Evolutionary conservation across 2,888 invertebrate genomes (phyloP).

Genomic region (Aleiodes alternator): DNA sequence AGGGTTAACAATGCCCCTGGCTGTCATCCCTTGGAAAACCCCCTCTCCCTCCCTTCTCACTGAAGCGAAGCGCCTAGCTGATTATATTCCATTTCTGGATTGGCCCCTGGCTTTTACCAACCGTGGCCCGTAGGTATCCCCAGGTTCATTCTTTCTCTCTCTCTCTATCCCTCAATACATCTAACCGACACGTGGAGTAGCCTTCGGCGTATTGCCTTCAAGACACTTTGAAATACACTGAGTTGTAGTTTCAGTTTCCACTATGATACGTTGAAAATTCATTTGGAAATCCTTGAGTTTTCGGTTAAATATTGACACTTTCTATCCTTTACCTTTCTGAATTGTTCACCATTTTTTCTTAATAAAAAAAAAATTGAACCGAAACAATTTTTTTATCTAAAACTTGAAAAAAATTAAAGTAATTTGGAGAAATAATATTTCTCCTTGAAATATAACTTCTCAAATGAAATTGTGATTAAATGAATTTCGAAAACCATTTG

Average conservation of each 20-base stretch:
- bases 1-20: conserved; percentile 63
- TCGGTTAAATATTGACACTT: too few species aligned
- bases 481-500: too few species aligned
- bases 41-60: conserved; percentile 61
- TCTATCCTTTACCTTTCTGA: too few species aligned
- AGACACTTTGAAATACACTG: conserved; percentile 67
- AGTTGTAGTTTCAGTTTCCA: conserved; percentile 29
- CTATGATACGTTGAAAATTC: conserved; percentile 6
- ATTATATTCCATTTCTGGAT: conserved; percentile 75
- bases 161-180: conserved; percentile 47
- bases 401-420: too few species aligned
- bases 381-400: too few species aligned
- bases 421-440: too few species aligned
- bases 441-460: too few species aligned
- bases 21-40: conserved; percentile 73
- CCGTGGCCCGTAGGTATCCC: conserved; percentile 35
- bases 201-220: conserved; percentile 67
- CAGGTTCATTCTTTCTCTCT: conserved; percentile 18
- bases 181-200: conserved; percentile 65
- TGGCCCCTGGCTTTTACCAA: conserved; percentile 59
- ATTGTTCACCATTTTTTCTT: too few species aligned
- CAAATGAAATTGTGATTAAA: too few species aligned
- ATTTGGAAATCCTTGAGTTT: conserved; percentile 2
- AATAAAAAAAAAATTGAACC: too few species aligned
- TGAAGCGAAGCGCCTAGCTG: conserved; percentile 69